Base-by-base conservation (phyloP, 2,113 vertebrate genomes). In the Nyctibius bracteatus region DNA sequence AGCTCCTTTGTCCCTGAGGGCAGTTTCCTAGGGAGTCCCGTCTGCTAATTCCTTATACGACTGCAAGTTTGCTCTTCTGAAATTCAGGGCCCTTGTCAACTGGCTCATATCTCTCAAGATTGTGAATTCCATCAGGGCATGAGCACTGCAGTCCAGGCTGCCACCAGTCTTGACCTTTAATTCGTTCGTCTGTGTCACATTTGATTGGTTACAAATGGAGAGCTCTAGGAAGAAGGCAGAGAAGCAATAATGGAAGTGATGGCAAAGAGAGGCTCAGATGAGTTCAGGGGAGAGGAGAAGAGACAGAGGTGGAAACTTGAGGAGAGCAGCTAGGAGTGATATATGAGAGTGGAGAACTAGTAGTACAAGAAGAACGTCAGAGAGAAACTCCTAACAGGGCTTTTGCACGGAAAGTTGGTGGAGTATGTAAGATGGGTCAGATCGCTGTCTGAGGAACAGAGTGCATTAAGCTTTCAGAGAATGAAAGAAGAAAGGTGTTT, bases 321-420 rank as follows among this genome's bases (percentile, higher is more conserved):
- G 20, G 15, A 79, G 16, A 31, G 5, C 2, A 6, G 11, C 10
- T 61, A 12, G 9, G 19, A 22, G 8, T 65, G n/a, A 10, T 8
- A 31, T 16, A 14, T 8, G 8, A 84, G 7, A 77, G 28, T 14
- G n/a, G 7, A 77, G 39, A 81, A 43, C 24, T 33, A 43, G 24
- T 7, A 78, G 22, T 6, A 61, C 5, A 8, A n/a, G 35, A 72
- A 31, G 24, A 85, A 43, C 4, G n/a, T 54, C 28, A 58, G 66
- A 66, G 24, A 57, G 22, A 39, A 61, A 61, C 10, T 61, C 0
- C 0, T 39, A 23, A 39, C 3, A 31, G 3, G 15, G 41, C 9
- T 78, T 81, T 84, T 95, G 33, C 12, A 35, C 18, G 33, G 10
- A 4, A 87, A 65, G 31, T 14, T 81, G 49, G 11, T 46, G 23